phyloP scores from a whole-genome alignment of 2,797 vertebrate genomes.

The Melanotaenia pygmaea region DNA sequence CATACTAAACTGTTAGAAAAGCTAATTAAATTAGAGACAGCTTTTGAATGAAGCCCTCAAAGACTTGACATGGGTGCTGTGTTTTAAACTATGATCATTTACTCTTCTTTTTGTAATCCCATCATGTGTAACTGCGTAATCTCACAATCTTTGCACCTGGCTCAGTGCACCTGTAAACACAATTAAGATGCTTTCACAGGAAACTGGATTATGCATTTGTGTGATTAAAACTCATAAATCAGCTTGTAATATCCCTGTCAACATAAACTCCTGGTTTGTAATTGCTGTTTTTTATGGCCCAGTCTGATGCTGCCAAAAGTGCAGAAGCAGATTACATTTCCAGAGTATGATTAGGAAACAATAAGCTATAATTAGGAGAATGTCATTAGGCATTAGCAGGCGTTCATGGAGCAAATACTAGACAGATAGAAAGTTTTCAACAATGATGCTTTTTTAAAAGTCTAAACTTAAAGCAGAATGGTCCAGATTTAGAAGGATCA shows the following conservation, averaged over 20 bases:
- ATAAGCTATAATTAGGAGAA: slow-evolving; percentile 63
- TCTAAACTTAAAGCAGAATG: neutral
- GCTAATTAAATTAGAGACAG: slow-evolving; percentile 40
- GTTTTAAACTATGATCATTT: slow-evolving; percentile 23
- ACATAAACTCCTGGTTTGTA: slow-evolving; percentile 50
- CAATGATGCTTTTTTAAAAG: slow-evolving; percentile 37
- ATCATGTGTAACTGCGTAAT: slow-evolving; percentile 50
- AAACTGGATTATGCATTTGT: slow-evolving; percentile 62
- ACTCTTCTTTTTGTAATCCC: slow-evolving; percentile 40
- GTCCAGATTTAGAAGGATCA: neutral
- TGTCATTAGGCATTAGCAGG: slow-evolving; percentile 47
- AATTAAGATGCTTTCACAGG: slow-evolving; percentile 60
- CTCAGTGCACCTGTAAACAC: slow-evolving; percentile 60
- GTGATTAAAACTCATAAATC: slow-evolving; percentile 70
- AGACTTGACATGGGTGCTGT: slow-evolving; percentile 19
- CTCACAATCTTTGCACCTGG: slow-evolving; percentile 46
- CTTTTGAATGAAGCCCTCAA: slow-evolving; percentile 22
- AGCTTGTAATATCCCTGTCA: slow-evolving; percentile 56
- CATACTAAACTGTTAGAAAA: slow-evolving; percentile 40
- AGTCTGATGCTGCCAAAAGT: slow-evolving; percentile 49
- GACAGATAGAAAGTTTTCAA: slow-evolving; percentile 28
- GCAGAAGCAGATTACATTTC: slow-evolving; percentile 58
- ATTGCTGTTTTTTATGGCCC: slow-evolving; percentile 53
- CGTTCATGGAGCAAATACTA: slow-evolving; percentile 33
- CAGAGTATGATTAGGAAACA: slow-evolving; percentile 55